Base-by-base conservation (phyloP, 2,113 vertebrate species). In the Sphyrna mokarran region DNA sequence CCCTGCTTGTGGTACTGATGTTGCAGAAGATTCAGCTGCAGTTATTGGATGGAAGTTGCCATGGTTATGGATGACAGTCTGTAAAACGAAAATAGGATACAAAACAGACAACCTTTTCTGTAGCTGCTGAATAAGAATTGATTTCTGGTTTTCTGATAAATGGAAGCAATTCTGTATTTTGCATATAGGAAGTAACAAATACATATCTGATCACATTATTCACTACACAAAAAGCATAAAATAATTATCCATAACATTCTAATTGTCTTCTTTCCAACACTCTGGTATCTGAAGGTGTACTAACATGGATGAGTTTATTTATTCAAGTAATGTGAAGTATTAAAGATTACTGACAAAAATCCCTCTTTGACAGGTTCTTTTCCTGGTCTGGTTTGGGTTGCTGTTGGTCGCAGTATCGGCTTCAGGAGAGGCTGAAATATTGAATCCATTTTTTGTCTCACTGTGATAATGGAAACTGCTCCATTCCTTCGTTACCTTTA, bases 21-120 rank as follows among this genome's bases (percentile, higher is more conserved):
- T 23, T 48, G 43, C 69, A 72, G 40, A 54, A 1, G 37, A 72
- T 54, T 43, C 63, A 29, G 33, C 68, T 40, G 40, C 10, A 16
- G 37, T 72, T 63, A 95, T 70, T 72, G 94, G 68, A 72, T 54
- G 66, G 40, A 33, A 54, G 94, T 95, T 95, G 94, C 94, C 68
- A 95, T 95, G 94, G 94, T 72, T 72, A 69, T 69, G 68, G 43
- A 95, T 72, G 94, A 72, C 94, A 72, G 22, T 95, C 68, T 72
- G 3, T 14, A 40, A 37, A 72, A 69, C 40, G 37, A 69, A 95
- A 72, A 95, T 69, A 48, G 94, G 66, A 43, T 72, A 94, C 40
- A 94, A 72, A 70, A 69, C 68, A 3, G 40, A 5, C 68, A 0
- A 72, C 37, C 68, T 72, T 95, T 94, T 72, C 29, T 43, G 16